Base-by-base conservation (phyloP, 2,797 vertebrate species). In the Sciurus carolinensis region DNA sequence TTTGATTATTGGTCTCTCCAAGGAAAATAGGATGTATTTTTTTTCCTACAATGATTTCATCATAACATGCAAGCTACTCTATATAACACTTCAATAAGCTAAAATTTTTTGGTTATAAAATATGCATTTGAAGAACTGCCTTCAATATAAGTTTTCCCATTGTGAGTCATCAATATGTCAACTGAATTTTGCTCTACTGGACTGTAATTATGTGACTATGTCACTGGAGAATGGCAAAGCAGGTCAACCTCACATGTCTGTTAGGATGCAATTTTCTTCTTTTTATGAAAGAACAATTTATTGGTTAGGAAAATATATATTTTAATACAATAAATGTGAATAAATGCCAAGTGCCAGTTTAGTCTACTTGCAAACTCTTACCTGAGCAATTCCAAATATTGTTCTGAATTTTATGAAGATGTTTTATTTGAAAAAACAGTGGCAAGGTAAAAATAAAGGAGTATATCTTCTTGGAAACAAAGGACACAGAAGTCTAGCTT, bases 111-210 rank as follows among this genome's bases (percentile, higher is more conserved):
- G 81, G 73, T 82, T 42, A 14, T 14, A 20, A 47, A 98, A 89
- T 93, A 97, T 86, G 97, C 80, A 97, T 97, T 85, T 97, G 93
- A 97, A 98, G 95, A 80, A 50, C 83, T 26, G 2, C 59, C 92
- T 93, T 98, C 62, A 93, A 90, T 97, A 96, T 92, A 97, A 95
- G 81, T 94, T 96, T 97, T 97, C 85, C 92, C 62, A 97, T 90
- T 96, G 1, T 2, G 6, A 90, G 73, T 71, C 95, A 91, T 91
- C 89, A 86, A 52, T 82, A 92, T 69, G 90, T 80, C 96, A 97
- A 87, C 50, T 96, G 93, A 97, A 98, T 82, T 66, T 79, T 91
- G 64, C 20, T 82, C 83, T 73, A 12, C 91, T 92, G 54, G 83
- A 79, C 88, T 92, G 89, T 81, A 97, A 97, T 96, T 97, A 97